Conservation (phyloP, 2,888 invertebrate species). For the Digitonthophagus gazella region DNA sequence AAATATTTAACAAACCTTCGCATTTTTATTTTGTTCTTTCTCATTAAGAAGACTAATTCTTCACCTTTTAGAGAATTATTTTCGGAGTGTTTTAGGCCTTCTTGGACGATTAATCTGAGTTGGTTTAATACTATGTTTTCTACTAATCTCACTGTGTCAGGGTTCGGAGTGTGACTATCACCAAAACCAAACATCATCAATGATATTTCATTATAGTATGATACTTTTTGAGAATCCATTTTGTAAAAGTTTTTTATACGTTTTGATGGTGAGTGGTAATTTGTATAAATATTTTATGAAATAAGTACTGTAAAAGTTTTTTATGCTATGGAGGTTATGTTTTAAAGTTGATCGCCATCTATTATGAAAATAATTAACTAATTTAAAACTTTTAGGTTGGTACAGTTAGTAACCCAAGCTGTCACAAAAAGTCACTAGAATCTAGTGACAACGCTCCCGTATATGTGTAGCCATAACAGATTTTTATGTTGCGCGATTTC, state of each 20-base stretch:
- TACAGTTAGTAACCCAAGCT: background rate
- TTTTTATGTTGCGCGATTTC: constrained; percentile 23
- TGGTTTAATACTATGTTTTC: constrained; percentile 84
- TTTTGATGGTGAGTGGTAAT: too few relatives aligned
- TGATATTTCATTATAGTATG: constrained; percentile 70
- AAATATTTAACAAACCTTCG: constrained; percentile 75
- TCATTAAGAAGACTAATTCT: constrained; percentile 77
- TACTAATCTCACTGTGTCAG: constrained; percentile 78
- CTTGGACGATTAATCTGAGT: constrained; percentile 72
- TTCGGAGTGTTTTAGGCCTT: constrained; percentile 68
- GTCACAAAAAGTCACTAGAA: constrained; percentile 9
- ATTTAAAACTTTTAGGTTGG: background rate
- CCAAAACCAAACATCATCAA: constrained; percentile 94
- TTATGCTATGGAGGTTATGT: too few relatives aligned
- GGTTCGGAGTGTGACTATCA: constrained; percentile 77
- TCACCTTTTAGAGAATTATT: constrained; percentile 56
- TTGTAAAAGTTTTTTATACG: too few relatives aligned
- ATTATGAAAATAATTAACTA: too few relatives aligned
- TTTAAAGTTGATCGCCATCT: too few relatives aligned
- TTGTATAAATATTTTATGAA: too few relatives aligned
- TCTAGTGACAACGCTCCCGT: constrained; percentile 27
- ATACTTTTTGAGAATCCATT: constrained; percentile 39
- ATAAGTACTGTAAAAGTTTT: too few relatives aligned
- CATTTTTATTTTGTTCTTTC: constrained; percentile 76
- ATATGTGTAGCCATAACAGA: constrained; percentile 25